Percentiles rank a stretch among this genome's conserved stretches.
These are phyloP conservation scores for Peromyscus leucopus DNA, from an alignment of 2,113 vertebrate species.

Conservation along the genomic window DNA sequence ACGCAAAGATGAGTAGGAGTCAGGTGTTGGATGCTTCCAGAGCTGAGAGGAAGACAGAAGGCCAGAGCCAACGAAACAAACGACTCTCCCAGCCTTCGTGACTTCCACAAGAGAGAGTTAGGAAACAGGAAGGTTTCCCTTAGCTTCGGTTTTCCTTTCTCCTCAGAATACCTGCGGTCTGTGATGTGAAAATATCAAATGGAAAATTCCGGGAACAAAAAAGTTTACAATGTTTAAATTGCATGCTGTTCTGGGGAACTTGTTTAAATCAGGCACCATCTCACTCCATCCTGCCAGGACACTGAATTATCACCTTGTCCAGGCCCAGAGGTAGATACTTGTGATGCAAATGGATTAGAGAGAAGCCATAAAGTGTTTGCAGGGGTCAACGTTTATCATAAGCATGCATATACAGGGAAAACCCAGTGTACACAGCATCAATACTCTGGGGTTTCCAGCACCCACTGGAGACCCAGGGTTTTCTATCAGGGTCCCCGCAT, in stretches of 20 bases:
- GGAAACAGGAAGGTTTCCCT: neutral
- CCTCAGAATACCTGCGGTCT: neutral
- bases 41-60: neutral
- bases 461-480: neutral
- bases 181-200: neutral
- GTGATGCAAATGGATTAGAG: neutral
- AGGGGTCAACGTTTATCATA: neutral
- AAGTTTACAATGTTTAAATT: neutral
- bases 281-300: neutral
- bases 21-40: neutral
- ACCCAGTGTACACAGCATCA: neutral
- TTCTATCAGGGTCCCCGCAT: neutral
- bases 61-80: neutral
- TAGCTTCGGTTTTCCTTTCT: neutral
- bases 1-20: neutral
- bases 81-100: neutral
- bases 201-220: neutral
- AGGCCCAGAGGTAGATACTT: neutral
- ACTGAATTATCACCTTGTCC: too few relatives aligned
- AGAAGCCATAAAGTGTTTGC: neutral
- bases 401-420: neutral
- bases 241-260: neutral
- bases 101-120: neutral
- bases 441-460: neutral
- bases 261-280: fast-evolving